Percentiles rank a stretch among this genome's conserved stretches.
Conservation (phyloP, 2,797 vertebrate species). For the Hemibagrus guttatus region DNA sequence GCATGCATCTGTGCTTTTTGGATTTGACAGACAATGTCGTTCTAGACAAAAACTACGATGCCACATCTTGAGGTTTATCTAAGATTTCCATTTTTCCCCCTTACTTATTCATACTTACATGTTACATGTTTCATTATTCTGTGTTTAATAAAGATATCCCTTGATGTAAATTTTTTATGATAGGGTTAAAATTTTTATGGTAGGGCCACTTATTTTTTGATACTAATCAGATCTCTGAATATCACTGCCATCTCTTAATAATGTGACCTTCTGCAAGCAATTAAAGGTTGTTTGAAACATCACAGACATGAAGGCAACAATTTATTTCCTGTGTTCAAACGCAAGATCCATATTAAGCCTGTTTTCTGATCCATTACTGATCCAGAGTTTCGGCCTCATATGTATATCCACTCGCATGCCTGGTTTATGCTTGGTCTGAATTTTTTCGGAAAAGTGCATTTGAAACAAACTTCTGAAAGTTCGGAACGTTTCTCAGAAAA, state of each 20-base stretch:
- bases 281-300: conserved; percentile 2
- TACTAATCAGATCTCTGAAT: neutral
- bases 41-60: neutral
- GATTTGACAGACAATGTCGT: conserved; percentile 28
- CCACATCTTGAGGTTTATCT: neutral
- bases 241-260: neutral
- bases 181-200: too few species aligned
- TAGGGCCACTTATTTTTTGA: neutral
- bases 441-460: neutral
- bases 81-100: neutral
- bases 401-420: neutral
- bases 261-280: neutral
- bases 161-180: neutral
- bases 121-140: neutral
- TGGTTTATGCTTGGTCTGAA: too few species aligned
- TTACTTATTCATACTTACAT: neutral
- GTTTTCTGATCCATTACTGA: conserved; percentile 18
- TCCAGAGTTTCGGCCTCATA: neutral
- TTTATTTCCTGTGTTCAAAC: neutral
- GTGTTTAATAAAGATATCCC: neutral
- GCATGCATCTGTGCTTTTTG: conserved; percentile 17
- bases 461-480: neutral
- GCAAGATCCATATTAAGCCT: neutral
- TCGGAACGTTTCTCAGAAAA: neutral
- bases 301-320: conserved; percentile 1